Base-by-base conservation (phyloP, 2,888 invertebrate species). In the Papilio gigon region DNA sequence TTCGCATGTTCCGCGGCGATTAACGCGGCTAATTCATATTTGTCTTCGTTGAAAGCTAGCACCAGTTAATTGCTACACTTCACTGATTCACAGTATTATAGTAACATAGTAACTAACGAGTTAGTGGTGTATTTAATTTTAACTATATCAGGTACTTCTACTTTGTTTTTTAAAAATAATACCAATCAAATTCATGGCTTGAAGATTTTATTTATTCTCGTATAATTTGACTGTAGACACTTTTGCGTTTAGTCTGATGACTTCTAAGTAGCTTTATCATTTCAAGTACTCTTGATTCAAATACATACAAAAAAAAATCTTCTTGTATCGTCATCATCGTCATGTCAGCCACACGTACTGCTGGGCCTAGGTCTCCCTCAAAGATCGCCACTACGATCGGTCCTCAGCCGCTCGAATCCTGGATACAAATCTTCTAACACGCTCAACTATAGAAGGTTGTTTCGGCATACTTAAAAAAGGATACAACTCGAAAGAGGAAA, bases 1-100 rank as follows among this genome's bases (percentile, higher is more conserved):
- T 68, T 82, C 75, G 82, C 84, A 79, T 84, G 83, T 74, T 71
- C 6, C 70, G 37, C 35, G 53, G 50, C 73, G 70, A 77, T 84
- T 81, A 82, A 68, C 73, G 71, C 69, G 63, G 72, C 68, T 66
- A 67, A 62, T 72, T 70, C 72, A 75, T 77, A 80, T 83, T 82
- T 79, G 80, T 81, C 80, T 83, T 77, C 60, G 50, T 59, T 71
- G 67, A 71, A 73, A 72, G 70, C 70, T 58, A 64, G 69, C 71
- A 58, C 68, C 70, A 68, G 70, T 71, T 75, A 73, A 75, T 74
- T 74, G 71, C 70, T 67, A 72, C 59, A 71, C 67, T 56, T 61
- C 68, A 71, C 65, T 71, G 68, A 72, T 62, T 73, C 64, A 70
- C 56, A 35, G 59, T 56, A 61, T 66, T 50, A 69, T 69, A 50